Evolutionary conservation across 2,113 vertebrate species (phyloP).

Genomic region (Pelmatolapia mariae): DNA sequence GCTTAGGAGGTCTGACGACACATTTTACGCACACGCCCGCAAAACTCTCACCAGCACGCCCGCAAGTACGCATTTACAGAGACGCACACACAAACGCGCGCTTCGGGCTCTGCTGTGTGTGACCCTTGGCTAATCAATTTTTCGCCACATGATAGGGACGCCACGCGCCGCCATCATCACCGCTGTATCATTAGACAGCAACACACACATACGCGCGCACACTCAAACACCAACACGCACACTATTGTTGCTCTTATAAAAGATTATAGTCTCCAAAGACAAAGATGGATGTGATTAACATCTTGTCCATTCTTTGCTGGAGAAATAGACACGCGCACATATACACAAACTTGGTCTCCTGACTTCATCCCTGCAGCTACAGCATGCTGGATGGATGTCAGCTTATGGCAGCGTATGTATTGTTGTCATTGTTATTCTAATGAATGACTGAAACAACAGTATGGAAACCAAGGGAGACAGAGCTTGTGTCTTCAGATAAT

Average conservation of each 20-base stretch:
- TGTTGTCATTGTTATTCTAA: slow-evolving; percentile 70
- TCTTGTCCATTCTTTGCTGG: slow-evolving; percentile 27
- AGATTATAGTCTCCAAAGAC: slow-evolving; percentile 52
- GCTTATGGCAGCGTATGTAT: slow-evolving; percentile 49
- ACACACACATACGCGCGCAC: slow-evolving; percentile 3
- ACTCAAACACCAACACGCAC: background rate
- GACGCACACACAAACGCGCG: background rate
- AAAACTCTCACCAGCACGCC: slow-evolving; percentile 13
- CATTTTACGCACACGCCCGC: slow-evolving; percentile 29
- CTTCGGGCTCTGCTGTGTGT: slow-evolving; percentile 49
- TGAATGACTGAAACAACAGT: slow-evolving; percentile 61
- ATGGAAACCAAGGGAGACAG: slow-evolving; percentile 37
- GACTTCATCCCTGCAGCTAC: slow-evolving; percentile 51
- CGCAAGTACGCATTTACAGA: background rate
- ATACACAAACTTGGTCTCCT: background rate
- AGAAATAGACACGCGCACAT: slow-evolving; percentile 6
- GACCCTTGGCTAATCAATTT: slow-evolving; percentile 71
- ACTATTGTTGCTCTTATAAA: slow-evolving; percentile 34
- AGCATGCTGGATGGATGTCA: slow-evolving; percentile 59
- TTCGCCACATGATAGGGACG: slow-evolving; percentile 65
- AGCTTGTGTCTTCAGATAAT: slow-evolving; percentile 59
- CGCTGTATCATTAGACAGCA: slow-evolving; percentile 51
- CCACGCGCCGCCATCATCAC: slow-evolving; percentile 61
- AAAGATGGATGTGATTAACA: slow-evolving; percentile 55
- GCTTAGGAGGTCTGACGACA: slow-evolving; percentile 73